Percentiles rank a stretch among this genome's conserved stretches.
These are phyloP conservation scores for Thermophis baileyi DNA, from an alignment of 2,113 vertebrate genomes.

Conservation along the genomic window DNA sequence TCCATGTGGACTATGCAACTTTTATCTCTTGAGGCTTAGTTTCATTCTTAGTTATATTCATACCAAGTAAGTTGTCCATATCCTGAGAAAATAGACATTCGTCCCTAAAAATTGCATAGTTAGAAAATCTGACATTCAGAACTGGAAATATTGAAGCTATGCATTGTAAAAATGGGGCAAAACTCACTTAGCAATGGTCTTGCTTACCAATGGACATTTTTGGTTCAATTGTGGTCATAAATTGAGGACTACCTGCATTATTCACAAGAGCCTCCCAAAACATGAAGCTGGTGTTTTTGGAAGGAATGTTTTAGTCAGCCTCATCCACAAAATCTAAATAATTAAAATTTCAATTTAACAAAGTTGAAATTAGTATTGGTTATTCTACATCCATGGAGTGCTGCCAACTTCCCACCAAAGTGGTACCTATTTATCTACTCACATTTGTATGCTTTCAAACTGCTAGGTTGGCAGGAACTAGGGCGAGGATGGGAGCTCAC, in stretches of 20 bases:
- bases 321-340: background rate
- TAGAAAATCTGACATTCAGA: background rate
- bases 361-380: background rate
- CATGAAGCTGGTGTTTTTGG: background rate
- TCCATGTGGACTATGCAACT: background rate
- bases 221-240: background rate
- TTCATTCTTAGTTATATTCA: background rate
- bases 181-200: background rate
- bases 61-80: background rate
- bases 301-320: background rate
- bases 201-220: background rate
- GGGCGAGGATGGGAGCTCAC: background rate
- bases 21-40: background rate
- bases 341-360: background rate
- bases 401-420: background rate
- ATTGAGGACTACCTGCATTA: background rate
- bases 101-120: background rate
- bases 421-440: background rate
- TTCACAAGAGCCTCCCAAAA: background rate
- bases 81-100: background rate
- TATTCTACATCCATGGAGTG: background rate
- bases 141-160: background rate
- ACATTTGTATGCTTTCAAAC: background rate
- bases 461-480: background rate
- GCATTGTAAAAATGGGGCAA: background rate